These are phyloP conservation scores for Brachymystax lenok DNA, from an alignment of 2,797 vertebrate genomes.

Conservation along the genomic window DNA sequence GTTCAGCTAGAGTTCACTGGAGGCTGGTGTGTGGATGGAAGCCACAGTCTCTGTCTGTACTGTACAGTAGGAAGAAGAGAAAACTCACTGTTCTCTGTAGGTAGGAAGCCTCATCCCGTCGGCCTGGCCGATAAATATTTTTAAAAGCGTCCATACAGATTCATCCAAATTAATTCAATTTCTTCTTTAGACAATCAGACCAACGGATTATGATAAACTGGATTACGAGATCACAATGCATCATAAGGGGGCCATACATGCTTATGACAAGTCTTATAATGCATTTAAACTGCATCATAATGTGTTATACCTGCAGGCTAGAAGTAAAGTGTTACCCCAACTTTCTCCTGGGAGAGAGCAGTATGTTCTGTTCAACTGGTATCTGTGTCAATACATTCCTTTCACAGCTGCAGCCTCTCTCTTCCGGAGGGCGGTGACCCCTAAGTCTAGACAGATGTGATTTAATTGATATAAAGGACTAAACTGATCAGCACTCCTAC, in stretches of 20 bases:
- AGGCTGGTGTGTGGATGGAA: slow-evolving; percentile 25
- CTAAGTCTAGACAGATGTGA: background rate
- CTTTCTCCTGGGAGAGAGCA: background rate
- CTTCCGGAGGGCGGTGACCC: background rate
- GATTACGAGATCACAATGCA: too few species aligned
- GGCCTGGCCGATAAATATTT: background rate
- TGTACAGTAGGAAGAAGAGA: slow-evolving; percentile 24
- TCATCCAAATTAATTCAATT: background rate
- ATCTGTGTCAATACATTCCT: background rate
- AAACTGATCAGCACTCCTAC: background rate
- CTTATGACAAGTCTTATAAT: background rate
- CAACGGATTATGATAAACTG: background rate
- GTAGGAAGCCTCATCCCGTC: too few species aligned
- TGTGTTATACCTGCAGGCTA: background rate
- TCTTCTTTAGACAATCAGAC: background rate
- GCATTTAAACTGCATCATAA: background rate
- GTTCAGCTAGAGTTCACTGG: slow-evolving; percentile 63
- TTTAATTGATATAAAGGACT: slow-evolving; percentile 4
- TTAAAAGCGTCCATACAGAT: background rate
- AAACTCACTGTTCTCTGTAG: slow-evolving; percentile 10
- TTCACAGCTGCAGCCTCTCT: background rate
- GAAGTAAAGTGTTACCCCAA: background rate
- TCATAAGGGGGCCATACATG: too few species aligned
- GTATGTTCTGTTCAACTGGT: background rate
- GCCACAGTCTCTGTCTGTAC: slow-evolving; percentile 31